Evolutionary conservation across 2,888 invertebrate species (phyloP), one percentile per base, ranked within the genome.

Genomic region (Calameuta idolon): DNA sequence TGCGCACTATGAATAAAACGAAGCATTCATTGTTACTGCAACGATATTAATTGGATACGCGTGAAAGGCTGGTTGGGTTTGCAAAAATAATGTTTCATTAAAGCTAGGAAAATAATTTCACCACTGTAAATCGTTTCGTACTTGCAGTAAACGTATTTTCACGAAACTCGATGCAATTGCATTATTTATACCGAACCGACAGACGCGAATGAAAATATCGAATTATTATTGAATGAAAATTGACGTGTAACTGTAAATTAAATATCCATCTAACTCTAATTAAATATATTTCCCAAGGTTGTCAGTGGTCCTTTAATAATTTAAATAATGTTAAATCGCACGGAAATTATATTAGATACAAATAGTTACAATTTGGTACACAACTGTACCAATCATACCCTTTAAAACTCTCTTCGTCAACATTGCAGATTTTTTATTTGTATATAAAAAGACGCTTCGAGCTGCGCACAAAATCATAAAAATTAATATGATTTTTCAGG

Each of bases 401-500:
- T 55, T 9, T 23, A 55, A 23, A 23, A 23, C 9, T 55, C 55
- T 23, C 55, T 23, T 23, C 23, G 2, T 5, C 23, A 40, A 40
- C 0, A 40, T 23, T 23, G 23, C 23, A 33, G 4, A 71, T 31
- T 71, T 71, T 23, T 71, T 31, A 12, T 15, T 71, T 23, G 1
- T 23, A 33, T 9, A 1, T 9, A 1, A 4, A 71, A 71, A 11
- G 31, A 23, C 5, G 12, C 31, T 12, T 31, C 12, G 4, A 71
- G 4, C 12, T 31, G 5, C 2, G 23, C 71, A 12, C 12, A 12
- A 23, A 31, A 34, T 31, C 9, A 15, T 34, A 11, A 30, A 31
- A 12, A 12, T 33, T 0, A 31, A 11, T 12, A 71, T 71, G 31
- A 4, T 3, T 34, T 34, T 71, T 95, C 95, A 88, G 96, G 96